phyloP scores from a whole-genome alignment of 2,888 invertebrate genomes.

The Alentia gelatinosa region DNA sequence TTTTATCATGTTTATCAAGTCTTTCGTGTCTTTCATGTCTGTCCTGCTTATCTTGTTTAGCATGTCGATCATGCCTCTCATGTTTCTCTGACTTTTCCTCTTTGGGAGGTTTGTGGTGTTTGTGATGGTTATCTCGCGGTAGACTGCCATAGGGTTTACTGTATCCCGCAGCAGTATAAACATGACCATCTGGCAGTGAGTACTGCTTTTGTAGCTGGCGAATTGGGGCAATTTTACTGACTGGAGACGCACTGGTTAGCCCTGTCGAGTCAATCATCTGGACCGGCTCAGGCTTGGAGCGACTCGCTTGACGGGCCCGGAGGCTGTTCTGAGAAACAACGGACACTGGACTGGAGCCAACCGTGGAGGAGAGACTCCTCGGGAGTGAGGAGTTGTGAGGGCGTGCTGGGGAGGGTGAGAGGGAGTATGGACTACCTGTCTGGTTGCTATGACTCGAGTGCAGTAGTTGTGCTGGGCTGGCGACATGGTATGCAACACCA shows the following conservation, averaged over 20 bases:
- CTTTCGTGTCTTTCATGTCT: background rate
- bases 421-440: background rate
- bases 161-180: background rate
- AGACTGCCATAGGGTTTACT: background rate
- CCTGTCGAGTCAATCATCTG: background rate
- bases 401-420: background rate
- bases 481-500: constrained; percentile 24
- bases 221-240: constrained; percentile 32
- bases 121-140: background rate
- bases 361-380: background rate
- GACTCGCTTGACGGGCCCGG: background rate
- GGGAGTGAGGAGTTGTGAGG: constrained; percentile 2
- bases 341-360: constrained; percentile 23
- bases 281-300: background rate
- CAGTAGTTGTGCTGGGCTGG: background rate
- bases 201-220: constrained; percentile 49
- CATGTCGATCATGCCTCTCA: background rate
- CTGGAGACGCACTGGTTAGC: background rate
- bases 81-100: background rate
- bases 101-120: background rate
- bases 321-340: background rate
- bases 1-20: background rate
- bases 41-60: background rate
- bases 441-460: background rate
- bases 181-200: constrained; percentile 46